Conservation (phyloP, 92 coral and sea anemone genomes). For the Zoanthus sociatus region DNA sequence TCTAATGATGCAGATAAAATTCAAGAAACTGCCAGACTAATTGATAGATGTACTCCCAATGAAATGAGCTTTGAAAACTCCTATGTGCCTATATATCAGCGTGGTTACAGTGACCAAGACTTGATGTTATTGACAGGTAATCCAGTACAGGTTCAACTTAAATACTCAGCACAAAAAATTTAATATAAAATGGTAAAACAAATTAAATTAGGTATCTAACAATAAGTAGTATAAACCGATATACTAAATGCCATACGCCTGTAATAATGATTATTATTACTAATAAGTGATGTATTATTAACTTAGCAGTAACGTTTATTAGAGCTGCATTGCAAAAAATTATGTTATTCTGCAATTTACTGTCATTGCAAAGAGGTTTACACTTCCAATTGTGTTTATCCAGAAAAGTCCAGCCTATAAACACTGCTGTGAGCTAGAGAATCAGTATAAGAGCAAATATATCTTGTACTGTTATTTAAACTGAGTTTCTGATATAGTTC, state of each 20-base stretch:
- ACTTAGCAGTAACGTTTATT: neutral
- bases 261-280: neutral
- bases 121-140: constrained; percentile 67
- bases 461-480: neutral
- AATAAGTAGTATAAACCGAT: neutral
- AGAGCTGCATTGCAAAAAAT: neutral
- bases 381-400: neutral
- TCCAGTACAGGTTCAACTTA: neutral
- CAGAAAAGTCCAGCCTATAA: neutral
- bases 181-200: neutral
- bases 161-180: neutral
- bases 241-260: neutral
- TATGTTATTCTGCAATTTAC: neutral
- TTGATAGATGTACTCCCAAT: constrained; percentile 58
- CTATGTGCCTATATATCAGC: constrained; percentile 63
- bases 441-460: neutral
- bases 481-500: neutral
- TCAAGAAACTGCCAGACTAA: constrained; percentile 63
- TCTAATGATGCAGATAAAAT: constrained; percentile 58
- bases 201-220: constrained; percentile 2
- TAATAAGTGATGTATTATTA: neutral
- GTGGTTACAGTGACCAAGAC: constrained; percentile 74
- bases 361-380: too few relatives aligned
- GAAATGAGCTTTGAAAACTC: constrained; percentile 57
- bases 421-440: neutral